Base-by-base conservation (phyloP, 2,888 invertebrate species). In the Agrochola litura region DNA sequence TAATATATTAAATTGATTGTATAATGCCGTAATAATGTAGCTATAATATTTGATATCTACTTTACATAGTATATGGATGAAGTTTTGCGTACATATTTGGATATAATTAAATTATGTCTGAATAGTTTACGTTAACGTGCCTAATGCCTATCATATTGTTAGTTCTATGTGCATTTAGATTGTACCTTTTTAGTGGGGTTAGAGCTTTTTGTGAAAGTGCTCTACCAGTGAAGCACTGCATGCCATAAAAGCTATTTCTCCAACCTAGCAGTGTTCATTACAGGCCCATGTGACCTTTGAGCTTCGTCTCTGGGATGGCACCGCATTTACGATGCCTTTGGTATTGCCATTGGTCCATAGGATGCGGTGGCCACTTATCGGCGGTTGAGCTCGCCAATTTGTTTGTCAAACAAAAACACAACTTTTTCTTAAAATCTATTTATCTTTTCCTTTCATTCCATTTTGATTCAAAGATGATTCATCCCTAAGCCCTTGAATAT, bases 1-100 rank as follows among this genome's bases (percentile, higher is more conserved):
- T 79, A n/a, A 72, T 72, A 2, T 72, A 60, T 19, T 52, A 37
- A 54, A 76, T 65, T 79, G n/a, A 66, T 80, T 61, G 49, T 49
- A 63, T 66, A 67, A 67, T 63, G 16, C 49, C 19, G 19, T 66
- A 22, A 65, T 72, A 78, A 72, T 54, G 43, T 72, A 58, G 16
- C 6, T 61, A 71, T 43, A 41, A 49, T 77, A 79, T 71, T 64
- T 71, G 56, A 56, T 56, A 46, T 41, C 3, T 52, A 49, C n/a
- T 58, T 52, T 22, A n/a, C 12, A 22, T 25, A 56, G 46, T 76
- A 37, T 52, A 60, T 10, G 58, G 43, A 25, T 67, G 8, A 67
- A 54, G 16, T 52, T 6, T 71, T 71, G 6, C 12, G n/a, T 37
- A 72, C 6, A 10, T 69, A 54, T 30, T 30, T 56, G 54, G 5